A percentile compares a stretch with the other conserved stretches of the same genome.
Evolutionary conservation across 1,140 invertebrate species (phyloP).

Genomic region (Neodiprion virginianus): DNA sequence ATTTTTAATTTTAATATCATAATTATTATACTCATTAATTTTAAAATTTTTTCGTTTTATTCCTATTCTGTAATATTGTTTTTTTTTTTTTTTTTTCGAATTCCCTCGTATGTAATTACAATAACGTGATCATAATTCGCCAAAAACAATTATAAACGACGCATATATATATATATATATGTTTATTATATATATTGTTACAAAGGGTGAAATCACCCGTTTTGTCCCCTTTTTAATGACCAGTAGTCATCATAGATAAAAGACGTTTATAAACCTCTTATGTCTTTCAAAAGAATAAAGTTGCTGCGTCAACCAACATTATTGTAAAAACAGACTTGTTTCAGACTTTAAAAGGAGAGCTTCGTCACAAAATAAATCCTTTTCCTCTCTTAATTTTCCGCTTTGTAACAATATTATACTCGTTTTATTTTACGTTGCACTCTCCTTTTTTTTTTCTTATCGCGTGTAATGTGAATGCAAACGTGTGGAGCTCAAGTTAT

Average conservation of each 20-base stretch:
- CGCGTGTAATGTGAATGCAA: not conserved
- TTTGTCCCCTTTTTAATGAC: no score
- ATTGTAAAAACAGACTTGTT: no score
- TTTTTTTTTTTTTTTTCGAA: not conserved
- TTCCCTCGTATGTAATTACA: not conserved
- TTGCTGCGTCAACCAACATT: no score
- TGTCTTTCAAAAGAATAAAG: no score
- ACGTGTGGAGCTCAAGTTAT: not conserved
- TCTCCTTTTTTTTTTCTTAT: not conserved
- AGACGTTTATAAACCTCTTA: no score
- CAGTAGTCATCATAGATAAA: no score
- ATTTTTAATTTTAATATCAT: not conserved
- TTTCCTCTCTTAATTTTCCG: no score
- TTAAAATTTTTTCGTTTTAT: not conserved
- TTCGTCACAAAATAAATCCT: no score
- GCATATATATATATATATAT: not conserved
- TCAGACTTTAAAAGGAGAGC: no score
- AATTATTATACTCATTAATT: not conserved
- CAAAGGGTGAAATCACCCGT: not conserved
- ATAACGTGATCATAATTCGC: not conserved
- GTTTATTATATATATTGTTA: not conserved
- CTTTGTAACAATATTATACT: not conserved
- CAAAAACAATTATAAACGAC: not conserved
- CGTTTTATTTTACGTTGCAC: not conserved
- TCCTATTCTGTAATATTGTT: no score